Evolutionary conservation across 2,888 invertebrate species (phyloP).

Genomic region (Teleiodes luculella): DNA sequence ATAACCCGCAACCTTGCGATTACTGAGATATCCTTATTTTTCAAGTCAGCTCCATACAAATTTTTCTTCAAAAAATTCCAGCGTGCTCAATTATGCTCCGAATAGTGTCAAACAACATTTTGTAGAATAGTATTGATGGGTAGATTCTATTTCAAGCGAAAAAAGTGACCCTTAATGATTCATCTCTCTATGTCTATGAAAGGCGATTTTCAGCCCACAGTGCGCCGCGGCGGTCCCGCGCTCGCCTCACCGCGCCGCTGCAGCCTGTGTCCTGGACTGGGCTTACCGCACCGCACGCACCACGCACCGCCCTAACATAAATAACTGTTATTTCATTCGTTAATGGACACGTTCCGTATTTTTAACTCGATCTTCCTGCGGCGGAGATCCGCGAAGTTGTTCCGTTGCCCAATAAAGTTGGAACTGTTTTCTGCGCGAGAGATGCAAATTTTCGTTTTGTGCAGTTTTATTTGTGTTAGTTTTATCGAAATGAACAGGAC

Average conservation of each 20-base stretch:
- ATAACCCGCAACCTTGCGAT: too few species aligned
- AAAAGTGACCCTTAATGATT: too few species aligned
- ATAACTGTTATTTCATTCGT: slow-evolving; percentile 75
- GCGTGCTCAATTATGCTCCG: too few species aligned
- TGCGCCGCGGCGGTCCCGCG: slow-evolving; percentile 77
- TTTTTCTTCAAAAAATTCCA: too few species aligned
- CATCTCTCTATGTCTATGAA: too few species aligned
- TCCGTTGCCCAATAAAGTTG: slow-evolving; percentile 39
- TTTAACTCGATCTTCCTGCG: slow-evolving; percentile 53
- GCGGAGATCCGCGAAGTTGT: slow-evolving; percentile 40
- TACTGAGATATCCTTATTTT: too few species aligned
- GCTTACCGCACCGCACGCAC: slow-evolving; percentile 26
- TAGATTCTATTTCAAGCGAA: too few species aligned
- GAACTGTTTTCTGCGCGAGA: slow-evolving; percentile 43
- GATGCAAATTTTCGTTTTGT: slow-evolving; percentile 46
- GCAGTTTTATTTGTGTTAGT: slow-evolving; percentile 41
- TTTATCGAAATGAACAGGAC: slow-evolving; percentile 59
- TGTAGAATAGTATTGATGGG: too few species aligned
- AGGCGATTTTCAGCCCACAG: too few species aligned
- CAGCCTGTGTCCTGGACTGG: slow-evolving; percentile 25
- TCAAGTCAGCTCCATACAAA: too few species aligned
- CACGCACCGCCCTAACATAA: slow-evolving; percentile 67
- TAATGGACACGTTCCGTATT: slow-evolving; percentile 74
- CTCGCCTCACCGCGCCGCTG: slow-evolving; percentile 45
- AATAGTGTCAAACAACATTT: too few species aligned